These are phyloP conservation scores for Rhamnusium bicolor DNA, from an alignment of 2,888 invertebrate genomes.

Conservation along the genomic window DNA sequence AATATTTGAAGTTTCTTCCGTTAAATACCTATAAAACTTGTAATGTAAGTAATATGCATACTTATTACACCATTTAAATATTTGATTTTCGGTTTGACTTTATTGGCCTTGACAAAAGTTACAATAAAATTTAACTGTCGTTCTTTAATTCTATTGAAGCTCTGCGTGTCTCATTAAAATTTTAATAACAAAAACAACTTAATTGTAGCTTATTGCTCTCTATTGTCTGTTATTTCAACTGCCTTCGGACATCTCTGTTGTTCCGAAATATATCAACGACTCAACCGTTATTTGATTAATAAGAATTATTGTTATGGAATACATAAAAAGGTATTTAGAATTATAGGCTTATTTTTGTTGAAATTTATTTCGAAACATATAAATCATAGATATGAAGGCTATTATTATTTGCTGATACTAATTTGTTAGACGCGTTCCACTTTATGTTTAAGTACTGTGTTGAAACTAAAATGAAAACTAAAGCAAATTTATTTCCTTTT, in stretches of 20 bases:
- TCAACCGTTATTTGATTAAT: constrained; percentile 39
- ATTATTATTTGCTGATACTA: constrained; percentile 32
- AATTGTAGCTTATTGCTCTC: constrained; percentile 12
- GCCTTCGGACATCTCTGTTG: background rate
- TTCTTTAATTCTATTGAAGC: background rate
- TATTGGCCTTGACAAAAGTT: constrained; percentile 6
- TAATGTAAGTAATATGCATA: constrained; percentile 4
- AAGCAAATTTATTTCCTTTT: too few relatives aligned
- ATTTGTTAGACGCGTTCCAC: constrained; percentile 41
- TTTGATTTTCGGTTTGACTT: background rate
- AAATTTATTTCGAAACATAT: constrained; percentile 32
- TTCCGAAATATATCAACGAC: constrained; percentile 37
- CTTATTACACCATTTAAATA: constrained; percentile 18
- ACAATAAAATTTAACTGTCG: background rate
- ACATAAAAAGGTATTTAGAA: constrained; percentile 31
- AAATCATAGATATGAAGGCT: constrained; percentile 36
- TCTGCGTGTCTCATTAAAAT: constrained; percentile 15
- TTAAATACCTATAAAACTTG: background rate
- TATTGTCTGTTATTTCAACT: constrained; percentile 7
- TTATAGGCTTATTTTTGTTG: constrained; percentile 34
- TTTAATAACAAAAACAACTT: constrained; percentile 22
- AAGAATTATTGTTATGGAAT: constrained; percentile 27
- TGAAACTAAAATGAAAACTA: too few relatives aligned
- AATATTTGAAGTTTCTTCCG: background rate
- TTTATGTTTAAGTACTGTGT: background rate